phyloP scores from a whole-genome alignment of 2,113 vertebrate genomes.

The Indri indri region DNA sequence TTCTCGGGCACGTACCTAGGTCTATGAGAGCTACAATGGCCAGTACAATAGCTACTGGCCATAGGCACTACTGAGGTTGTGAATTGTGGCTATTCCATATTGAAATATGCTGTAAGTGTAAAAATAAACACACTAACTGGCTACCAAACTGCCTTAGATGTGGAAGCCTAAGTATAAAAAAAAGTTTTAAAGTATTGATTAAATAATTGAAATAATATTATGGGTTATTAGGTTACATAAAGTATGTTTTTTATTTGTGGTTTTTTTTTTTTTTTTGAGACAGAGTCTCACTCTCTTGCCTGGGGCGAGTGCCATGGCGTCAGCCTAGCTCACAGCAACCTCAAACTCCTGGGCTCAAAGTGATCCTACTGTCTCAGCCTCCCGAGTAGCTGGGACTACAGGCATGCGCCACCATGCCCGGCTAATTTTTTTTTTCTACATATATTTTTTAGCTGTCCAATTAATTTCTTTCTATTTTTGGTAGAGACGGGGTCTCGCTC shows the following conservation, averaged over 20 bases:
- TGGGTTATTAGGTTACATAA: not conserved
- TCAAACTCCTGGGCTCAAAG: no score
- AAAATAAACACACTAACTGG: not conserved
- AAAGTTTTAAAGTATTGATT: conserved; percentile 6
- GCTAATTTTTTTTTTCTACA: no score
- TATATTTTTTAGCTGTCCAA: no score
- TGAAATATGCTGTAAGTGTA: not conserved
- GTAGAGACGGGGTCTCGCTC: no score
- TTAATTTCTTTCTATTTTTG: no score
- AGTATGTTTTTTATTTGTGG: not conserved
- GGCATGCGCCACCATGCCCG: no score
- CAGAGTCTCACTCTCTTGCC: no score
- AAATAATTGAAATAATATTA: not conserved
- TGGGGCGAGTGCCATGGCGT: no score
- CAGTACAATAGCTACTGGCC: not conserved
- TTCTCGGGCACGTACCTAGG: not conserved
- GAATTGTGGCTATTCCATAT: not conserved
- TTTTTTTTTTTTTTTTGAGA: no score
- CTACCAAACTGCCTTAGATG: not conserved
- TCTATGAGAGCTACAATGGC: not conserved
- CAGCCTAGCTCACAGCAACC: no score
- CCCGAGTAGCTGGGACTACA: no score
- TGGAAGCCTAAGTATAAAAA: not conserved
- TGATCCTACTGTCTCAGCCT: no score
- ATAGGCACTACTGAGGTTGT: not conserved